These are phyloP conservation scores for Ips typographus DNA, from an alignment of 1,140 invertebrate species.

Conservation along the genomic window DNA sequence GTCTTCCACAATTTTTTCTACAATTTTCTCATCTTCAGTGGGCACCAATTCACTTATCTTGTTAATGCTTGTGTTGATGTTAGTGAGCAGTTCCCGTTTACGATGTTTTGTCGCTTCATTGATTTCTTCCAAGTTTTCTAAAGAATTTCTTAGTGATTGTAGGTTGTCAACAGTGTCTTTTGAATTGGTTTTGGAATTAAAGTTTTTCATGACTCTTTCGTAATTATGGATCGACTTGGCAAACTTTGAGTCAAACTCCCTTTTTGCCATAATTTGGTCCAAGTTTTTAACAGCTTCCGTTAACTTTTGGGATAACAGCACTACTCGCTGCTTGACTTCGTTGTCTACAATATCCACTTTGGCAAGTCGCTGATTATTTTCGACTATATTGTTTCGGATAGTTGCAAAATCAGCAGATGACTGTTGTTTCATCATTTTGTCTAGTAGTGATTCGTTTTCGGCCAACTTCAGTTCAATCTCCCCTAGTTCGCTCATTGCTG, in stretches of 20 bases:
- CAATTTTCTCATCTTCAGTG: slow-evolving; percentile 16
- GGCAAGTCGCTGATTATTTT: slow-evolving; percentile 22
- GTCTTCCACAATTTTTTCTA: slow-evolving; percentile 28
- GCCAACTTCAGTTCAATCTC: slow-evolving; percentile 32
- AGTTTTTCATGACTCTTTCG: slow-evolving; percentile 22
- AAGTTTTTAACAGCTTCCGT: slow-evolving; percentile 19
- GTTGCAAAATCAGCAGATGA: slow-evolving; percentile 4
- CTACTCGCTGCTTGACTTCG: slow-evolving; percentile 25
- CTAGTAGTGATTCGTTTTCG: slow-evolving; percentile 31
- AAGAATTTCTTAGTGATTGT: slow-evolving; percentile 10
- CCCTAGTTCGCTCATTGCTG: slow-evolving; percentile 29
- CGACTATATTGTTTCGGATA: slow-evolving; percentile 24
- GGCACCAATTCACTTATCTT: neutral
- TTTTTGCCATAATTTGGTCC: slow-evolving; percentile 24
- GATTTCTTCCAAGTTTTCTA: slow-evolving; percentile 22
- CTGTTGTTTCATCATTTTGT: slow-evolving; percentile 19
- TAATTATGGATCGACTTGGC: slow-evolving; percentile 8
- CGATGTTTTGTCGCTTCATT: slow-evolving; percentile 16
- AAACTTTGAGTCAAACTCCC: slow-evolving; percentile 31
- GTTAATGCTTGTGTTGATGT: slow-evolving; percentile 7
- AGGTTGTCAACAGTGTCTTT: slow-evolving; percentile 17
- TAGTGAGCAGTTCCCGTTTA: slow-evolving; percentile 15
- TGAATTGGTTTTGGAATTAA: slow-evolving; percentile 13
- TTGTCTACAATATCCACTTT: slow-evolving; percentile 30
- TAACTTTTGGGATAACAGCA: slow-evolving; percentile 22